Evolutionary conservation across 2,113 vertebrate species (phyloP), one percentile per base, ranked within the genome.

Genomic region (Siniperca knerii): DNA sequence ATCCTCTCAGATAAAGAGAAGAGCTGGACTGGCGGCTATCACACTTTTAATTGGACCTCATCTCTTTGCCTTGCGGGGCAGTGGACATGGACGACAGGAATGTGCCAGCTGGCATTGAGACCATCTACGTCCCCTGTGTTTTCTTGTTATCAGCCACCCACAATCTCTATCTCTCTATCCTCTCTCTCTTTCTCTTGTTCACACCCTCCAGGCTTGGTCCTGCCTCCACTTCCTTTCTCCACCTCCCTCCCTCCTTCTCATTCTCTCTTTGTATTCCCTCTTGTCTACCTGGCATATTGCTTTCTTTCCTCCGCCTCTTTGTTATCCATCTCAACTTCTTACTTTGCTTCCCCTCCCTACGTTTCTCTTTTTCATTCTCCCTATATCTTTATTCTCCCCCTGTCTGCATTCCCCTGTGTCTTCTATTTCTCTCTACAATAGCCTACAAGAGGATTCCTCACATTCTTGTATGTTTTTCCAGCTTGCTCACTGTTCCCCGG

Each of bases 11-110:
- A 93, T 92, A 74, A 85, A 87, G 65, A 81, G 77, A 88, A 33
- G 55, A 75, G 67, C 64, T 80, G 73, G 80, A 90, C 87, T 89
- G 86, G 89, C 79, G n/a, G 65, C 84, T 86, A 89, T 93, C 88
- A 74, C 85, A 50, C 88, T 89, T 80, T 81, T 94, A 94, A 92
- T 90, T 94, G 89, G 87, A 68, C 80, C 66, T 83, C 86, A 79
- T 92, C 87, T 87, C 80, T 83, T 42, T 85, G 88, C 86, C 89
- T 77, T 4, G 40, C 18, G 81, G 92, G 82, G 50, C 33, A 6
- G 20, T 90, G 86, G 84, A 91, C 89, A 87, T 92, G 84, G 90
- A 91, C 79, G 55, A 57, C 75, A 84, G 83, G 82, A 92, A 86
- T 83, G 79, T 83, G 80, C 91, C 91, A 93, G 87, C 89, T 93